Evolutionary conservation across 1,140 invertebrate genomes (phyloP), one percentile per base, ranked within the genome.

Genomic region (Achroia grisella): DNA sequence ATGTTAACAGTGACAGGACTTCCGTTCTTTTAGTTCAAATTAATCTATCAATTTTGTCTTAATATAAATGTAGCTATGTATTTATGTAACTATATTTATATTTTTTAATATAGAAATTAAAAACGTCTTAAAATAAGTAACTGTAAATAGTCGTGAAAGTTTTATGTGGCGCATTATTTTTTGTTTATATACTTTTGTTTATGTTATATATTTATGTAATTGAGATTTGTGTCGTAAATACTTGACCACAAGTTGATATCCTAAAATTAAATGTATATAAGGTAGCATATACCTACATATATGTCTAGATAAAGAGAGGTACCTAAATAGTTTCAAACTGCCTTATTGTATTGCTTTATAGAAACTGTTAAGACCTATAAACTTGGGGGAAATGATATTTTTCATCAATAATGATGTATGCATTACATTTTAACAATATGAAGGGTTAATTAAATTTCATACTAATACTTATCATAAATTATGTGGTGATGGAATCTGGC

Each of bases 141-240:
- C 42, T 84, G 80, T 82, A 85, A 69, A 85, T 85, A 85, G 68
- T 82, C 56, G 78, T 82, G 78, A 70, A 82, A 71, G 72, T 79
- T 82, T n/a, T 85, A 81, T 73, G 81, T 85, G 76, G 80, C 80
- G 78, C 67, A 78, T 84, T 81, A 70, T 72, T 74, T 75, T 82
- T 72, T 72, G 68, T 81, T 81, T 52, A 72, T 72, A 71, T 57
- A 51, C 52, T 68, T 77, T 61, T 75, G 45, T 81, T 79, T 66
- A 77, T 63, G 67, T 79, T 84, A 72, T 69, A 63, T 82, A 79
- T 78, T 78, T 77, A 78, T 80, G 70, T 84, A 76, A n/a, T 66
- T 62, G 65, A 56, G 45, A 66, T 40, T 46, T 54, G 59, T 71
- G 61, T 71, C 57, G 57, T 67, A 49, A 34, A 43, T 53, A 33